A percentile compares a stretch with the other conserved stretches of the same genome.
Evolutionary conservation across 2,113 vertebrate genomes (phyloP).

Genomic region (Tragelaphus buxtoni): DNA sequence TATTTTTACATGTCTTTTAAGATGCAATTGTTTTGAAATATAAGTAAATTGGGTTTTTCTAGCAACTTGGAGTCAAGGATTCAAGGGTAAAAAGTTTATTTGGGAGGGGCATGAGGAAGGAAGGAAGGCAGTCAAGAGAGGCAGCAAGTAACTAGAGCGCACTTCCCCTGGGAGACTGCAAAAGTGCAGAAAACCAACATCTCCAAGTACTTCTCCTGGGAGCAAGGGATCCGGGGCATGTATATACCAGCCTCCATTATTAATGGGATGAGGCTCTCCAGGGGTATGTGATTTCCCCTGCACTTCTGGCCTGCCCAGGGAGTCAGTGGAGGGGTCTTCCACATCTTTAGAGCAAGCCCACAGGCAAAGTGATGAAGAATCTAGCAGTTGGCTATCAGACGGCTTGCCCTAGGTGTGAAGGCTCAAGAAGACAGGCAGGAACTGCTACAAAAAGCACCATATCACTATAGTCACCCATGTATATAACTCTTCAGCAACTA

Average conservation of each 20-base stretch:
- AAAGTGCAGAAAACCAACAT: background rate
- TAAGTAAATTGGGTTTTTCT: background rate
- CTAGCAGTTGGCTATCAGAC: background rate
- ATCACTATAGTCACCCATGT: background rate
- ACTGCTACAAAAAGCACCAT: background rate
- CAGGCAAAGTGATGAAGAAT: background rate
- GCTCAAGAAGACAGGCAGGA: background rate
- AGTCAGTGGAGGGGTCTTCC: background rate
- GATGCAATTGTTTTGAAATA: background rate
- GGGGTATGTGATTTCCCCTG: background rate
- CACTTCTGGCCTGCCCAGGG: background rate
- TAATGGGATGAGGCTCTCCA: background rate
- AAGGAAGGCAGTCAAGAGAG: background rate
- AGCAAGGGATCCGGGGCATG: background rate
- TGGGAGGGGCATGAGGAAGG: background rate
- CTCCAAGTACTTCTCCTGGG: background rate
- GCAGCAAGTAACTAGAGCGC: background rate
- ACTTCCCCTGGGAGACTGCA: background rate
- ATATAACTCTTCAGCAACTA: background rate
- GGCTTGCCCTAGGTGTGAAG: background rate
- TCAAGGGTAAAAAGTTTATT: background rate
- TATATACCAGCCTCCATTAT: background rate
- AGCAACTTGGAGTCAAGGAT: background rate
- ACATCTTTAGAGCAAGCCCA: background rate
- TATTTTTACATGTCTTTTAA: background rate